Evolutionary conservation across 2,888 invertebrate species (phyloP), one percentile per base, ranked within the genome.

Genomic region (Thymelicus sylvestris): DNA sequence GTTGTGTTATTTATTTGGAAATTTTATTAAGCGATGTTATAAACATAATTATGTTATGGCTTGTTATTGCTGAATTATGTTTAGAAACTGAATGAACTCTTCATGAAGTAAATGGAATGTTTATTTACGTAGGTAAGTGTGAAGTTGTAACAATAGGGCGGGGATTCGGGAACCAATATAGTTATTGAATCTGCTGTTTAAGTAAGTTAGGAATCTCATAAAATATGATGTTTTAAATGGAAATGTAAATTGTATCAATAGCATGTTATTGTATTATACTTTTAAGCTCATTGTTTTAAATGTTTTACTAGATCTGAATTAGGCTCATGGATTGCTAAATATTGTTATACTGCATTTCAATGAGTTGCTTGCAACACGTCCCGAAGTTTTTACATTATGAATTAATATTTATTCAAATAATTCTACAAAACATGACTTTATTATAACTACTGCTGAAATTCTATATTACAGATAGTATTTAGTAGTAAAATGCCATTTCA

Each of bases 1-100:
- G 84, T 88, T 89, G 82, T 86, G 87, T 90, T 91, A 80, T 86
- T 88, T 84, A 83, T 85, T 88, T 85, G 85, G 75, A 91, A 90
- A 92, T 86, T 90, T 88, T 90, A 91, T 89, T 83, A 81, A 81
- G 79, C 82, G 78, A 85, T 86, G 86, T 89, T 90, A 78, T 78
- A 80, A 74, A 78, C 78, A 79, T 83, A 81, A 76, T 77, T 78
- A 76, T 76, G 76, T 78, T 78, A 79, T 76, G 76, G 76, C 78
- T 78, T 80, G 80, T 80, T 80, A 74, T 76, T 74, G 74, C 72
- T 79, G 69, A 69, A 75, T 55, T 76, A 73, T 73, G 74, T 75
- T 73, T 72, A 75, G 62, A 67, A 59, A 55, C 59, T 73, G 63
- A 70, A 65, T 64, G 52, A 64, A 74, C 68, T 74, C 72, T 68